phyloP scores from a whole-genome alignment of 2,888 invertebrate species.

The Amiota mariae region DNA sequence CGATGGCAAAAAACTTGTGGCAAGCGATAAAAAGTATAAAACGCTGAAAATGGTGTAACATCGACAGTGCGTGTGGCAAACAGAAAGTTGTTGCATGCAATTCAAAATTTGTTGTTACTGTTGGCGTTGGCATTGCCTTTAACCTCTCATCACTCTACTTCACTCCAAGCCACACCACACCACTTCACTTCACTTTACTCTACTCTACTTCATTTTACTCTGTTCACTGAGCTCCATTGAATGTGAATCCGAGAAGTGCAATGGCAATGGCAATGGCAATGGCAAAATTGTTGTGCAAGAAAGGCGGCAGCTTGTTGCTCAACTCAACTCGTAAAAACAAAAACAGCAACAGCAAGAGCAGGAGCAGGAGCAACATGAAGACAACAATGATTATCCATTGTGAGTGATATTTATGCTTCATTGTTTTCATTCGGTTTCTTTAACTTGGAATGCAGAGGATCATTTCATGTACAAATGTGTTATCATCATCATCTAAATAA shows the following conservation, averaged over 20 bases:
- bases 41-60: background rate
- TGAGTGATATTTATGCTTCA: background rate
- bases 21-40: slow-evolving; percentile 53
- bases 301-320: slow-evolving; percentile 9
- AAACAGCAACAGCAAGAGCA: slow-evolving; percentile 1
- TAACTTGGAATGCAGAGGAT: too few species aligned
- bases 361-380: too few species aligned
- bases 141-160: background rate
- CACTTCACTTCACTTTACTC: background rate
- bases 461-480: too few species aligned
- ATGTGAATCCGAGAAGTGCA: too few species aligned
- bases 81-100: slow-evolving; percentile 56
- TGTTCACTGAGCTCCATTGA: too few species aligned
- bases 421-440: background rate
- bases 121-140: slow-evolving; percentile 22
- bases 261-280: slow-evolving; percentile 1
- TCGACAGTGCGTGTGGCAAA: slow-evolving; percentile 26
- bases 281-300: background rate
- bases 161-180: background rate
- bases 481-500: too few species aligned
- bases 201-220: too few species aligned
- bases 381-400: background rate
- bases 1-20: slow-evolving; percentile 52
- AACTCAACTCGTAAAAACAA: background rate
- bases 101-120: slow-evolving; percentile 23